Evolutionary conservation across 1,140 invertebrate species (phyloP).

Genomic region (Drosophila tsacasi): DNA sequence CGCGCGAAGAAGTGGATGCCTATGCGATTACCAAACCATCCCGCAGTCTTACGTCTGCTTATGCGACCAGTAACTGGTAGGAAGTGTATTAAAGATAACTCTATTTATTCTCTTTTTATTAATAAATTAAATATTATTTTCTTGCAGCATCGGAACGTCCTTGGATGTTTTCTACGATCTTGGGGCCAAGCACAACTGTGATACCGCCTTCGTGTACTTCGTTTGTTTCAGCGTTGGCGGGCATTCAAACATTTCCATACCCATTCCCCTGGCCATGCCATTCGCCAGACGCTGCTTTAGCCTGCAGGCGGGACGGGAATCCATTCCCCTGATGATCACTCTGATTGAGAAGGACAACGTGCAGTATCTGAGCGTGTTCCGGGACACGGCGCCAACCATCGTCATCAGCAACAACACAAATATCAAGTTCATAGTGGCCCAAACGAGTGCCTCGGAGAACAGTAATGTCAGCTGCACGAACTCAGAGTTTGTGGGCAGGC

Average conservation of each 20-base stretch:
- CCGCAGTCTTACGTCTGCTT: slow-evolving; percentile 11
- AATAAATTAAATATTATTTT: neutral
- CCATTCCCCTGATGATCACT: slow-evolving; percentile 69
- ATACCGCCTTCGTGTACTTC: slow-evolving; percentile 78
- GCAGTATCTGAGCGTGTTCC: slow-evolving; percentile 71
- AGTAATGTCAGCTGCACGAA: slow-evolving; percentile 73
- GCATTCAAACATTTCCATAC: slow-evolving; percentile 67
- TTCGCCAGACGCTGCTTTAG: slow-evolving; percentile 77
- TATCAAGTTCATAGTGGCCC: slow-evolving; percentile 73
- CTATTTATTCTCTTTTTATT: neutral
- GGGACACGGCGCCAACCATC: slow-evolving; percentile 67
- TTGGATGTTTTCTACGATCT: slow-evolving; percentile 72
- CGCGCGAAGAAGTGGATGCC: slow-evolving; percentile 36
- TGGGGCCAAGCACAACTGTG: slow-evolving; percentile 59
- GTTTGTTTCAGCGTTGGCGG: slow-evolving; percentile 58
- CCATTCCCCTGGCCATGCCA: slow-evolving; percentile 64
- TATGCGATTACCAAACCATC: slow-evolving; percentile 23
- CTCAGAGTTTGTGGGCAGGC: slow-evolving; percentile 68
- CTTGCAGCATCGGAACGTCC: slow-evolving; percentile 51
- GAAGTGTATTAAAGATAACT: neutral
- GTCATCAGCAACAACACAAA: slow-evolving; percentile 76
- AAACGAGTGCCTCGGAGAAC: slow-evolving; percentile 75
- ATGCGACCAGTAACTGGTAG: slow-evolving; percentile 37
- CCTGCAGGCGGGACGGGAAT: slow-evolving; percentile 65
- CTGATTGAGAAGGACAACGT: slow-evolving; percentile 76